Evolutionary conservation across 1,140 invertebrate species (phyloP).

Genomic region (Drosophila paulistorum): DNA sequence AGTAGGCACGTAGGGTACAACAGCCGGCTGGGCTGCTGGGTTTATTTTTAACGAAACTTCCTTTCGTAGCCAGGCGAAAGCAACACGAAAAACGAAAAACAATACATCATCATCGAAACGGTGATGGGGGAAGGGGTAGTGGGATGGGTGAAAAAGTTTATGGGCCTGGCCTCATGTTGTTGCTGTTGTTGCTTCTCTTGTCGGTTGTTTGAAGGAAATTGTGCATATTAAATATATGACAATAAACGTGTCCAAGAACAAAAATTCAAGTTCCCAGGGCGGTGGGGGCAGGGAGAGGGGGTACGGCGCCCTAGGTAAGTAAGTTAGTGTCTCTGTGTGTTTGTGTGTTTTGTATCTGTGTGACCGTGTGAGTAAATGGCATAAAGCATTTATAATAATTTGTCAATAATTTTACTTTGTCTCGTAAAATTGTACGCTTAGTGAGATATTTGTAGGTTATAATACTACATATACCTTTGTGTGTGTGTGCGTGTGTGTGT

Average conservation of each 20-base stretch:
- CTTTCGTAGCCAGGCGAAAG: constrained; percentile 32
- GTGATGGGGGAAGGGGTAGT: too few relatives aligned
- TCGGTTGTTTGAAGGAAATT: constrained; percentile 53
- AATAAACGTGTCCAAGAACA: constrained; percentile 33
- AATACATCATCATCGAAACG: constrained; percentile 63
- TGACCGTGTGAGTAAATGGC: constrained; percentile 37
- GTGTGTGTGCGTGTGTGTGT: constrained; percentile 8
- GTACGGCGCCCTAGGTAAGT: constrained; percentile 9
- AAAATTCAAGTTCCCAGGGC: constrained; percentile 5
- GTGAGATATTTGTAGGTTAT: constrained; percentile 39
- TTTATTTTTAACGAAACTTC: constrained; percentile 67
- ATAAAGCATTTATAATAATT: constrained; percentile 76
- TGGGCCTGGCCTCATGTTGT: constrained; percentile 18
- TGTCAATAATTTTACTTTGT: constrained; percentile 71
- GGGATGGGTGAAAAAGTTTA: constrained; percentile 8
- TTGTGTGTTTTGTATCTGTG: constrained; percentile 11
- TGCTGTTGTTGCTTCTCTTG: constrained; percentile 32
- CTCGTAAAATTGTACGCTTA: constrained; percentile 54
- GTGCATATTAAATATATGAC: constrained; percentile 72
- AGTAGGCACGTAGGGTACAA: constrained; percentile 42
- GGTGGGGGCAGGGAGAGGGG: background rate
- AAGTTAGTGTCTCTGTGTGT: background rate
- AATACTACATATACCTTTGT: background rate
- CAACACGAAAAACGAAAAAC: constrained; percentile 56
- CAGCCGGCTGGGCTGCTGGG: constrained; percentile 2